phyloP scores from a whole-genome alignment of 2,888 invertebrate species.

The Oscheius myriophilus region DNA sequence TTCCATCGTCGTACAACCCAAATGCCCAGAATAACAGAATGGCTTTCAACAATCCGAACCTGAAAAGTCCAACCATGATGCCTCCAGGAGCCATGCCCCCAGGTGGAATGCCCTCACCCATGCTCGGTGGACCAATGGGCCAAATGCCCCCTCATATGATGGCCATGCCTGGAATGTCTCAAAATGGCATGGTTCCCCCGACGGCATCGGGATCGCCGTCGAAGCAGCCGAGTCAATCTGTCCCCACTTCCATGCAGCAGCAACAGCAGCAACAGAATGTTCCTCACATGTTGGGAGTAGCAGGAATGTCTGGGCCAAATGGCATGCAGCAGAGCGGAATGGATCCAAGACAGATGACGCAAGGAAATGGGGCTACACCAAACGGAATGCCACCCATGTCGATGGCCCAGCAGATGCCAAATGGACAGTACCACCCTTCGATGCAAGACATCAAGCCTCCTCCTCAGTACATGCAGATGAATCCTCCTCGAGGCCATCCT shows the following conservation, averaged over 20 bases:
- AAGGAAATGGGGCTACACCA: slow-evolving; percentile 1
- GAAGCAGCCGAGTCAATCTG: no score
- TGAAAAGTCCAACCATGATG: slow-evolving; percentile 20
- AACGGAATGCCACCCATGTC: slow-evolving; percentile 10
- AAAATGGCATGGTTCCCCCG: slow-evolving; percentile 6
- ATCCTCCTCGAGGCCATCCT: slow-evolving; percentile 2
- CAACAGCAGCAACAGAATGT: no score
- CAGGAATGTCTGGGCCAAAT: background rate
- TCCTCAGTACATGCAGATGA: slow-evolving; percentile 20
- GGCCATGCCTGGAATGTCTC: slow-evolving; percentile 4
- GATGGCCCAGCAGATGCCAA: background rate
- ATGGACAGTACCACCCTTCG: slow-evolving; percentile 2
- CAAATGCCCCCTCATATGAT: slow-evolving; percentile 5
- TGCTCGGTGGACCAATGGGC: background rate
- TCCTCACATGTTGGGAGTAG: no score
- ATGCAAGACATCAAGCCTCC: slow-evolving; percentile 4
- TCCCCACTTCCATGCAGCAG: no score
- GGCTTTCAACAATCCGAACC: slow-evolving; percentile 18
- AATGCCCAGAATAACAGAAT: slow-evolving; percentile 16
- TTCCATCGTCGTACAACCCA: background rate
- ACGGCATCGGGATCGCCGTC: no score
- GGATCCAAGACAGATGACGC: slow-evolving; percentile 1
- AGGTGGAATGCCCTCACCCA: background rate
- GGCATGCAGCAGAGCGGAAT: slow-evolving; percentile 16
- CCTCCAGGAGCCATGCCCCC: slow-evolving; percentile 5